These are phyloP conservation scores for Apotomis betuletana DNA, from an alignment of 2,888 invertebrate genomes.

Conservation along the genomic window DNA sequence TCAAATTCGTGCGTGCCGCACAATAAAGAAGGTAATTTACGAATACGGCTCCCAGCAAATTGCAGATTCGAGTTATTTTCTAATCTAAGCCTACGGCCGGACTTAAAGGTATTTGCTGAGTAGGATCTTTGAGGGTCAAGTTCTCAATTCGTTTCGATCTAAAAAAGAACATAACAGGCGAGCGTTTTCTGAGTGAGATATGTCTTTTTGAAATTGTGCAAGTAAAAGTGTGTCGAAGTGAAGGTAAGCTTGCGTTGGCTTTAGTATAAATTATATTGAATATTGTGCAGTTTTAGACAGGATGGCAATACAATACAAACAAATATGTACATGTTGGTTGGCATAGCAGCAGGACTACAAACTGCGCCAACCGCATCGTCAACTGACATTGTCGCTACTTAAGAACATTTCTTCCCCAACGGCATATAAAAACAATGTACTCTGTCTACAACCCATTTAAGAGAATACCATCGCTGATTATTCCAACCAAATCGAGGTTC, in stretches of 20 bases:
- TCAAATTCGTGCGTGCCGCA: constrained; percentile 32
- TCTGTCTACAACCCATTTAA: no score
- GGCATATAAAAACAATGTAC: no score
- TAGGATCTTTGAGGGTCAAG: constrained; percentile 15
- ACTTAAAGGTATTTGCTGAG: constrained; percentile 24
- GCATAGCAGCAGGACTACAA: no score
- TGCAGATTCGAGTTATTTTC: constrained; percentile 27
- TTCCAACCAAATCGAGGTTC: no score
- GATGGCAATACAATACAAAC: no score
- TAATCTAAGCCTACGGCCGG: constrained; percentile 5
- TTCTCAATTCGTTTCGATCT: background rate
- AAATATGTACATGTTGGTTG: no score
- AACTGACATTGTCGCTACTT: no score
- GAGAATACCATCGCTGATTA: no score
- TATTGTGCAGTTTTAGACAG: no score
- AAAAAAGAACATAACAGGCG: background rate
- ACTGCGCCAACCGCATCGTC: no score
- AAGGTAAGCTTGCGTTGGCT: background rate
- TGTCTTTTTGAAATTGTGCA: background rate
- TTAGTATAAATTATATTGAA: no score
- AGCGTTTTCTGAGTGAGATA: background rate
- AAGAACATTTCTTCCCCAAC: no score
- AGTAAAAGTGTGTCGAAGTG: background rate
- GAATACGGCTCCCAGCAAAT: constrained; percentile 23
- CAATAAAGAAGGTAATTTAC: constrained; percentile 35